Evolutionary conservation across 2,797 vertebrate genomes (phyloP).

Genomic region (Onychomys torridus): DNA sequence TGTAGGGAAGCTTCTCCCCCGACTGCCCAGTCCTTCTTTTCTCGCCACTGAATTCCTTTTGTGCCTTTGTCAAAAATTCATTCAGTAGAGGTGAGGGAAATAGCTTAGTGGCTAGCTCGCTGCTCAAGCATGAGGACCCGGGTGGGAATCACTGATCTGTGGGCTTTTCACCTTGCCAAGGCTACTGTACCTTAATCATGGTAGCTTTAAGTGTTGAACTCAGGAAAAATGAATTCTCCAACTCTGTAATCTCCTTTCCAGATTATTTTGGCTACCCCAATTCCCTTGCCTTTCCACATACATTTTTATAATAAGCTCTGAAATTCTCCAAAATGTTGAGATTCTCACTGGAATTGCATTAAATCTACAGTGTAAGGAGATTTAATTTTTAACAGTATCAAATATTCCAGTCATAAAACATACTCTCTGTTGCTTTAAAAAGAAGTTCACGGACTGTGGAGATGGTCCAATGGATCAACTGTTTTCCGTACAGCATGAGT

Average conservation of each 20-base stretch:
- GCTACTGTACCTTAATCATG: neutral
- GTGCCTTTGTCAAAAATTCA: neutral
- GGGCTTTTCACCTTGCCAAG: neutral
- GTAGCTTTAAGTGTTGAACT: neutral
- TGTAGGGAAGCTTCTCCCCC: neutral
- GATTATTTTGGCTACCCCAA: neutral
- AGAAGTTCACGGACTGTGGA: neutral
- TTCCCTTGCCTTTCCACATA: conserved; percentile 4
- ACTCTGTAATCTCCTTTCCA: neutral
- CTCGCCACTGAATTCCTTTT: neutral
- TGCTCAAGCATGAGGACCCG: no score
- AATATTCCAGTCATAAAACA: neutral
- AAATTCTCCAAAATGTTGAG: neutral
- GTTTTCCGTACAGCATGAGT: neutral
- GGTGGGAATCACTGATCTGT: neutral
- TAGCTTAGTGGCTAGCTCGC: neutral
- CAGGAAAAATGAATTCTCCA: neutral
- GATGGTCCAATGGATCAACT: neutral
- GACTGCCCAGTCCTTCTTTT: neutral
- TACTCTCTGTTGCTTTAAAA: neutral
- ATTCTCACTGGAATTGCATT: neutral
- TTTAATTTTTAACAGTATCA: neutral
- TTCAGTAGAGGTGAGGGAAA: neutral
- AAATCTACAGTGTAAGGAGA: neutral
- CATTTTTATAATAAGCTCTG: neutral